These are phyloP conservation scores for Neolamprologus tretocephalus DNA, from an alignment of 2,113 vertebrate genomes.

Conservation along the genomic window DNA sequence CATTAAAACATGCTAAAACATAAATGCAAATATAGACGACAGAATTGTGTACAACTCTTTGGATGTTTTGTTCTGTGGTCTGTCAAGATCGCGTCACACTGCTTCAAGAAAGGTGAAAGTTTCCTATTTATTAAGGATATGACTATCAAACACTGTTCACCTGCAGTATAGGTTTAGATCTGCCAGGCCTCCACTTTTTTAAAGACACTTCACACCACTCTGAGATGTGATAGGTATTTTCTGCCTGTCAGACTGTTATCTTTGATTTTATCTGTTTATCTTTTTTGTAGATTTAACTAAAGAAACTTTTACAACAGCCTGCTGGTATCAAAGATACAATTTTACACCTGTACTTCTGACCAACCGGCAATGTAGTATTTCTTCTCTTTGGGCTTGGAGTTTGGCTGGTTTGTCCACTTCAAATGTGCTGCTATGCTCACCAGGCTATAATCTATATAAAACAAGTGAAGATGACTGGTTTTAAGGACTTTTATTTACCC, in stretches of 20 bases:
- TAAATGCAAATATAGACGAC: neutral
- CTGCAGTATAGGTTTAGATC: neutral
- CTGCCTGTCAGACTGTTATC: neutral
- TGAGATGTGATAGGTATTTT: neutral
- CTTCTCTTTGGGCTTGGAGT: neutral
- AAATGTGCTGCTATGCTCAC: neutral
- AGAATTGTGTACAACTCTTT: rapidly evolving
- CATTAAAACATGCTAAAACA: neutral
- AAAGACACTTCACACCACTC: neutral
- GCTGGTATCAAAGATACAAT: neutral
- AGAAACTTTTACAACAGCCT: neutral
- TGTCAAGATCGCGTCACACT: neutral
- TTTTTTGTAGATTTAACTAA: neutral
- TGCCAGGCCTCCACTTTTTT: neutral
- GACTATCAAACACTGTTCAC: neutral
- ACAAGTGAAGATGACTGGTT: neutral
- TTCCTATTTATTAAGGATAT: neutral
- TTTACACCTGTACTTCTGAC: neutral
- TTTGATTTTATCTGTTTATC: neutral
- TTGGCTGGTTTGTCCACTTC: neutral
- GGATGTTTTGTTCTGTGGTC: neutral
- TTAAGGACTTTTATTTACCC: neutral
- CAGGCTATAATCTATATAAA: neutral
- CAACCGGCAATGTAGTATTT: neutral
- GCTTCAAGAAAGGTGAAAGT: neutral